phyloP scores from a whole-genome alignment of 2,797 vertebrate genomes.

The Sebastes miniatus region DNA sequence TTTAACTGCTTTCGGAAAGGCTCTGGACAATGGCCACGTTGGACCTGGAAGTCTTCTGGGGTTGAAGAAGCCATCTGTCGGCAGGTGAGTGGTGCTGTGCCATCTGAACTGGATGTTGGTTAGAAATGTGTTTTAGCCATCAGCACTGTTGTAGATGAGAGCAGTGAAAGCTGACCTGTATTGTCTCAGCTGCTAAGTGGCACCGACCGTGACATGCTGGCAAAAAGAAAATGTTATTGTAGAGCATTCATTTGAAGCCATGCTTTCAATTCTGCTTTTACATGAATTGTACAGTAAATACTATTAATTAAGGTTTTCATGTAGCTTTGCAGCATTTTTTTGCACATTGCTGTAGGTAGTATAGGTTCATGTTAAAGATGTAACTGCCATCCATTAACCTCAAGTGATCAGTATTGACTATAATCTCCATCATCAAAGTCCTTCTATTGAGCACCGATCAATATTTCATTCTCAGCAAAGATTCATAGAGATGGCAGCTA shows the following conservation, averaged over 20 bases:
- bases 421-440: neutral
- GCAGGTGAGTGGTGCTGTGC: constrained; percentile 11
- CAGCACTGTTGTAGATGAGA: neutral
- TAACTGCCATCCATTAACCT: neutral
- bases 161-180: neutral
- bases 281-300: neutral
- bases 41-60: constrained; percentile 16
- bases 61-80: constrained; percentile 21
- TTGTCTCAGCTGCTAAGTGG: neutral
- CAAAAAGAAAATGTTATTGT: neutral
- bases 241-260: neutral
- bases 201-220: neutral
- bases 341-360: too few relatives aligned
- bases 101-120: neutral
- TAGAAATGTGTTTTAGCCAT: constrained; percentile 34
- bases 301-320: neutral
- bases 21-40: constrained; percentile 22
- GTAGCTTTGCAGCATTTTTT: neutral
- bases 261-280: neutral
- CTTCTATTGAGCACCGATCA: neutral
- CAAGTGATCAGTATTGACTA: neutral
- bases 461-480: neutral
- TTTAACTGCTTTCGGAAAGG: constrained; percentile 16
- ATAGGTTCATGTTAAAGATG: neutral
- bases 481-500: neutral